Evolutionary conservation across 2,797 vertebrate species (phyloP).

Genomic region (Amblyopsis hoosieri): DNA sequence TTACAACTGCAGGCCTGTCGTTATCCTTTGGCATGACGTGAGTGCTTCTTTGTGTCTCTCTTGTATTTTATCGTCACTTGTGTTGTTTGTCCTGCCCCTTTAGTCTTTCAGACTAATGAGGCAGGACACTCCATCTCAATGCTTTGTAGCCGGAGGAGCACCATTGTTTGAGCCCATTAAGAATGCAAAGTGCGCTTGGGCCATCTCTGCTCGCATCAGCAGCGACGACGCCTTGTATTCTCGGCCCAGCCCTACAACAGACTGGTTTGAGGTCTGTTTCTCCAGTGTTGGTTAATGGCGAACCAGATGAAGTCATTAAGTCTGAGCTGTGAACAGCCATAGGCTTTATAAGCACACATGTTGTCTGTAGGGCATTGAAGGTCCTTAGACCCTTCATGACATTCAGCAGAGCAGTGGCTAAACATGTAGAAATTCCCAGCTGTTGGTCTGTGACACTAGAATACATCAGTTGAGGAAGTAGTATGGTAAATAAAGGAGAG

Average conservation of each 20-base stretch:
- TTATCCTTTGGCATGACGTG: slow-evolving; percentile 55
- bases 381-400: slow-evolving; percentile 13
- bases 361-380: slow-evolving; percentile 44
- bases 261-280: slow-evolving; percentile 38
- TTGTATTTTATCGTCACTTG: slow-evolving; percentile 66
- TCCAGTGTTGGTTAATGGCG: slow-evolving; percentile 41
- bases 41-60: slow-evolving; percentile 33
- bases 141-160: slow-evolving; percentile 55
- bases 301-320: slow-evolving; percentile 42
- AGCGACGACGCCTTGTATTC: slow-evolving; percentile 40
- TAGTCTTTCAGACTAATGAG: slow-evolving; percentile 67
- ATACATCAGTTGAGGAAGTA: slow-evolving; percentile 36
- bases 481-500: slow-evolving; percentile 25
- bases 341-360: slow-evolving; percentile 28
- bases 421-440: slow-evolving; percentile 31
- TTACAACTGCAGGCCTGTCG: slow-evolving; percentile 41
- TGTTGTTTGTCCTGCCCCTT: slow-evolving; percentile 49
- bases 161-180: slow-evolving; percentile 69
- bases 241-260: slow-evolving; percentile 25
- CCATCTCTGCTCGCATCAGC: slow-evolving; percentile 39
- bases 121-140: slow-evolving; percentile 38
- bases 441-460: slow-evolving; percentile 24
- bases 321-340: slow-evolving; percentile 44
- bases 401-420: slow-evolving; percentile 42
- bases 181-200: slow-evolving; percentile 63